phyloP scores from a whole-genome alignment of 64 coral and sea anemone species.

The Montipora cactus region DNA sequence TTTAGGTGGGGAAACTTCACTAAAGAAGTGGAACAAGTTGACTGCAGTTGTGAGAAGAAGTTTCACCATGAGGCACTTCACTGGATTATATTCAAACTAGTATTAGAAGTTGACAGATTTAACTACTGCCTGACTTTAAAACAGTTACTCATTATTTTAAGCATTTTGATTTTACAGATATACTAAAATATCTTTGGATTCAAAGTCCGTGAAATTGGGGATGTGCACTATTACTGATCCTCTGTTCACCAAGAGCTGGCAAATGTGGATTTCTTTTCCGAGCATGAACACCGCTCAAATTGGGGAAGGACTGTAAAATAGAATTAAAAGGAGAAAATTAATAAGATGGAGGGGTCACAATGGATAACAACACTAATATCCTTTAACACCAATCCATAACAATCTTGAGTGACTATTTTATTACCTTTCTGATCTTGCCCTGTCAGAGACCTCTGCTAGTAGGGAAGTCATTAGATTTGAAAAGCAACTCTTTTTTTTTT shows the following conservation, averaged over 20 bases:
- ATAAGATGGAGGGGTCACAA: not conserved
- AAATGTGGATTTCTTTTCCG: conserved; percentile 72
- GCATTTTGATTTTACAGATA: not conserved
- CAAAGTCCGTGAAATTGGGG: conserved; percentile 27
- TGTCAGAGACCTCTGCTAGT: too few species aligned
- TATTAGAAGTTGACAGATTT: too few species aligned
- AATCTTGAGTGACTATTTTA: not conserved
- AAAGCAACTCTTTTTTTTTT: not conserved
- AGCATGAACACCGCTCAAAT: conserved; percentile 75
- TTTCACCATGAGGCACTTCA: too few species aligned
- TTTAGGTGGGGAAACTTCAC: not conserved
- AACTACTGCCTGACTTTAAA: too few species aligned
- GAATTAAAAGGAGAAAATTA: not conserved
- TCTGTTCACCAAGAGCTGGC: conserved; percentile 63
- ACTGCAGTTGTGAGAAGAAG: too few species aligned
- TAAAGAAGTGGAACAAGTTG: too few species aligned
- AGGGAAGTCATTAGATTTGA: too few species aligned
- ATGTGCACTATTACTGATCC: conserved; percentile 26
- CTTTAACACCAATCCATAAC: not conserved
- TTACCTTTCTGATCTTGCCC: not conserved
- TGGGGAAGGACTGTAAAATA: conserved; percentile 73
- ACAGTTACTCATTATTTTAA: too few species aligned
- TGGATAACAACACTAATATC: too few species aligned
- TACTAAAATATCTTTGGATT: not conserved
- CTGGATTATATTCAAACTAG: too few species aligned